These are phyloP conservation scores for Seriola quinqueradiata DNA, from an alignment of 2,113 vertebrate genomes.

Conservation along the genomic window DNA sequence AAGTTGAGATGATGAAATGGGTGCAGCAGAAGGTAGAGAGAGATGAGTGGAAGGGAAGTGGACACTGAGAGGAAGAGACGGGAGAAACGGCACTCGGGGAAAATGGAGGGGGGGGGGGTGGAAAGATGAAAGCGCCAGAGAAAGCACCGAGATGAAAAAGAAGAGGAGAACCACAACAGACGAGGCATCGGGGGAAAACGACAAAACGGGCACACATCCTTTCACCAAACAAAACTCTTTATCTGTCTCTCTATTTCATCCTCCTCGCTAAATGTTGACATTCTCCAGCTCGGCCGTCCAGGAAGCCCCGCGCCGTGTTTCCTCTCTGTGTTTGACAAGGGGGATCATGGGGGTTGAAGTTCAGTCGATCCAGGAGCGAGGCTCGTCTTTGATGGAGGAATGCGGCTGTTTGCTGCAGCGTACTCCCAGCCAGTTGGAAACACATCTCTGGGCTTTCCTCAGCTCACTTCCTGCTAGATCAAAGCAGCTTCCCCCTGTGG, in stretches of 20 bases:
- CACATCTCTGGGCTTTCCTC: constrained; percentile 70
- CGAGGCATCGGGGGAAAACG: constrained; percentile 6
- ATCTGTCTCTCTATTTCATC: constrained; percentile 53
- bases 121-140: constrained; percentile 61
- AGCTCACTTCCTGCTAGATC: constrained; percentile 71
- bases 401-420: constrained; percentile 66
- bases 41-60: constrained; percentile 46
- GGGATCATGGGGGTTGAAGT: constrained; percentile 75
- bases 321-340: constrained; percentile 76
- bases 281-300: constrained; percentile 64
- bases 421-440: constrained; percentile 63
- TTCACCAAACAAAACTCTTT: constrained; percentile 61
- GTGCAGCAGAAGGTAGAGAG: constrained; percentile 39
- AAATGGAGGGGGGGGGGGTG: constrained; percentile 34
- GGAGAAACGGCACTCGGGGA: constrained; percentile 35
- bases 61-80: constrained; percentile 51
- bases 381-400: constrained; percentile 73
- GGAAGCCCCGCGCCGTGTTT: constrained; percentile 71
- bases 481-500: constrained; percentile 53
- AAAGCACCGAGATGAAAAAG: constrained; percentile 48
- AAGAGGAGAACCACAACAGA: constrained; percentile 30
- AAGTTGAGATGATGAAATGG: constrained; percentile 52
- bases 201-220: constrained; percentile 61
- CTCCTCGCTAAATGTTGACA: constrained; percentile 71
- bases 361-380: constrained; percentile 67